A percentile compares a stretch with the other conserved stretches of the same genome.
phyloP scores from a whole-genome alignment of 53 echinoderm and acorn worm genomes.

The Pentamera pediparva region DNA sequence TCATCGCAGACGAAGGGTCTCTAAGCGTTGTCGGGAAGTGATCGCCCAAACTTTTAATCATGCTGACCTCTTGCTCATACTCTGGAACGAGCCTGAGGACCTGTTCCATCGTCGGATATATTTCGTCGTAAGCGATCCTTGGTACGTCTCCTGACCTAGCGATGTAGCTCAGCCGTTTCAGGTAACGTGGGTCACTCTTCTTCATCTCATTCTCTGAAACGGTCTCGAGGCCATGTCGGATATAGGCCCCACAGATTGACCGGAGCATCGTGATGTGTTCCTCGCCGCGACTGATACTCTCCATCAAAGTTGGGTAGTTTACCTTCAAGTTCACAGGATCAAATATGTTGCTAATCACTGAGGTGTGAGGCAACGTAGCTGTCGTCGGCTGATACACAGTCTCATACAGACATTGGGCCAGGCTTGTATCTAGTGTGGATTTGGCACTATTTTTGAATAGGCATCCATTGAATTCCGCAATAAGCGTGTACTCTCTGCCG shows the following conservation, averaged over 20 bases:
- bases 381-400: constrained; percentile 56
- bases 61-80: constrained; percentile 59
- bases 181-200: constrained; percentile 48
- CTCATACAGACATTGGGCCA: constrained; percentile 66
- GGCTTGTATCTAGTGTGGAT: constrained; percentile 26
- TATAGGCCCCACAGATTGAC: constrained; percentile 63
- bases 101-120: constrained; percentile 47
- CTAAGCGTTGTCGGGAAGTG: constrained; percentile 68
- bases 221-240: constrained; percentile 60
- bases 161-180: constrained; percentile 50
- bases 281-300: constrained; percentile 55
- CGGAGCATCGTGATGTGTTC: constrained; percentile 38
- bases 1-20: constrained; percentile 68
- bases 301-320: constrained; percentile 52
- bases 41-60: constrained; percentile 72
- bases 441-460: constrained; percentile 44
- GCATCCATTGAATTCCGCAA: constrained; percentile 61
- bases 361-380: constrained; percentile 53
- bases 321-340: constrained; percentile 36
- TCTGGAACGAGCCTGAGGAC: constrained; percentile 56
- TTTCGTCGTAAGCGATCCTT: constrained; percentile 49
- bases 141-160: constrained; percentile 40
- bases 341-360: constrained; percentile 58
- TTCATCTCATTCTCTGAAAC: constrained; percentile 56
- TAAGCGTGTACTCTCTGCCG: constrained; percentile 39